Conservation (phyloP, 2,113 vertebrate genomes). For the Phodopus roborovskii region DNA sequence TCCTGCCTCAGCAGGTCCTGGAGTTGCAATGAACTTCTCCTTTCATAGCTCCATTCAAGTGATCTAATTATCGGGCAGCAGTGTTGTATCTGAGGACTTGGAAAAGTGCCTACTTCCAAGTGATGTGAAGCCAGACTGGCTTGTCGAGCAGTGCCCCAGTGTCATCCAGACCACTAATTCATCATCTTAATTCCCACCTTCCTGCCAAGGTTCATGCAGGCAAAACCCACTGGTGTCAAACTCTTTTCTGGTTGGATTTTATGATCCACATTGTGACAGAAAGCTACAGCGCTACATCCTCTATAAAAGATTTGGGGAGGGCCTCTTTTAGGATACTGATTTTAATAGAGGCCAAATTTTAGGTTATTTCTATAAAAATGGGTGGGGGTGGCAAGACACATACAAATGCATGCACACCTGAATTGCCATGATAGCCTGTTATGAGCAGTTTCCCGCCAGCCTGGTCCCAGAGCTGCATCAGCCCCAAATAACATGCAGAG, state of each 20-base stretch:
- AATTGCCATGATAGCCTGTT: not conserved
- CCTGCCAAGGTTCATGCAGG: not conserved
- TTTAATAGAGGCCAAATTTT: constrained; percentile 2
- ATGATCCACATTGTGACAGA: not conserved
- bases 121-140: too few species aligned
- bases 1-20: too few species aligned
- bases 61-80: not conserved
- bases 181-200: too few species aligned
- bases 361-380: not conserved
- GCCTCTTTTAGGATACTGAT: not conserved
- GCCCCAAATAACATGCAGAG: too few species aligned
- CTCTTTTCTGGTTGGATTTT: not conserved
- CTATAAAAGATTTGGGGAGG: not conserved
- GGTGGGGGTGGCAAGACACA: too few species aligned
- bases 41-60: not conserved
- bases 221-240: not conserved
- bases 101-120: not conserved
- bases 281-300: not conserved
- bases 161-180: not conserved
- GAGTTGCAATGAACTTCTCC: not conserved
- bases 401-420: not conserved
- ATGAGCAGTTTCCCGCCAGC: too few species aligned
- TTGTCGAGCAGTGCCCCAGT: not conserved
- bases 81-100: not conserved
- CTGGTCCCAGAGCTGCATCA: too few species aligned